Percentiles rank a stretch among this genome's conserved stretches.
Evolutionary conservation across 2,888 invertebrate genomes (phyloP).

Genomic region (Orchesella flavescens): DNA sequence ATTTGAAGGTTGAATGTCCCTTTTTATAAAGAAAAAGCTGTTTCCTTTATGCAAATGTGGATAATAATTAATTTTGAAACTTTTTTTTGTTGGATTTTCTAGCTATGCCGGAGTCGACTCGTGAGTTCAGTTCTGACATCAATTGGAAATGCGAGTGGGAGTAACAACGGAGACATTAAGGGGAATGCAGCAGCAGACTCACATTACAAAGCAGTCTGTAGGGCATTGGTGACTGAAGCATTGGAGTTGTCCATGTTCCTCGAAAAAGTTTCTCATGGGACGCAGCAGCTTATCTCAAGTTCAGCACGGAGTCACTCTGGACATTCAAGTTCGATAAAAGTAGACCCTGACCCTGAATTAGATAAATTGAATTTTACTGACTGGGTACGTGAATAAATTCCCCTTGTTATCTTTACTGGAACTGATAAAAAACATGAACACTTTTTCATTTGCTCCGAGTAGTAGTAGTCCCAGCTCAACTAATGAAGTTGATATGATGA

Average conservation of each 20-base stretch:
- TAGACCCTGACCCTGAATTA: slow-evolving; percentile 80
- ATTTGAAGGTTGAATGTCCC: slow-evolving; percentile 55
- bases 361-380: slow-evolving; percentile 90
- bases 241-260: slow-evolving; percentile 92
- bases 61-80: slow-evolving; percentile 11
- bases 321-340: slow-evolving; percentile 73
- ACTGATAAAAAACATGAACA: too few species aligned
- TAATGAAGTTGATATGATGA: slow-evolving; percentile 28
- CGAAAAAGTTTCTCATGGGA: slow-evolving; percentile 85
- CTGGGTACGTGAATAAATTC: slow-evolving; percentile 81
- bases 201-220: slow-evolving; percentile 93
- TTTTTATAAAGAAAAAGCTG: background rate
- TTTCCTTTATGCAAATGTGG: slow-evolving; percentile 1
- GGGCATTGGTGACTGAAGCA: slow-evolving; percentile 93
- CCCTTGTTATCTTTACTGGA: too few species aligned
- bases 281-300: slow-evolving; percentile 72
- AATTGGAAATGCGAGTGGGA: slow-evolving; percentile 76
- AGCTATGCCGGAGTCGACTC: slow-evolving; percentile 68
- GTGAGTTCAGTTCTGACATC: slow-evolving; percentile 74
- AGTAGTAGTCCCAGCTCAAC: background rate
- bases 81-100: slow-evolving; percentile 30
- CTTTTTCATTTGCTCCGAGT: too few species aligned
- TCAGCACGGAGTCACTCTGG: slow-evolving; percentile 75
- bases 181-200: slow-evolving; percentile 77
- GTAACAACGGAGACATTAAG: slow-evolving; percentile 76